Percentiles rank a stretch among this genome's conserved stretches.
These are phyloP conservation scores for Lochmaea crataegi DNA, from an alignment of 2,888 invertebrate genomes.

Conservation along the genomic window DNA sequence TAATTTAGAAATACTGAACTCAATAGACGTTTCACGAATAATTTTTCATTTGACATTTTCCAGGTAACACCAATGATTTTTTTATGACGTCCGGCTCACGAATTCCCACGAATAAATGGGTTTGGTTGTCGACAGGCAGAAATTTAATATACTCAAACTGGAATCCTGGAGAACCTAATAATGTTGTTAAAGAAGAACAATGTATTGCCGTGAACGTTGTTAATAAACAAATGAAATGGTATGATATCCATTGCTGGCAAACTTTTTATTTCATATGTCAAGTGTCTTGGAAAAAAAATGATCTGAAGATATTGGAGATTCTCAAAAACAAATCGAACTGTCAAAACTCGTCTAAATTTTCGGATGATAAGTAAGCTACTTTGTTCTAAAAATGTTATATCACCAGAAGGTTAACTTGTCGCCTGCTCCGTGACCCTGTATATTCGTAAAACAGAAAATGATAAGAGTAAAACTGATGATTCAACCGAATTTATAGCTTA, in stretches of 20 bases:
- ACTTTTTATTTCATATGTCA: background rate
- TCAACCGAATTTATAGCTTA: too few relatives aligned
- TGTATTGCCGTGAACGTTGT: background rate
- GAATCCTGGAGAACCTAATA: constrained; percentile 8
- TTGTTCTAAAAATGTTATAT: too few relatives aligned
- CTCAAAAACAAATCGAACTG: background rate
- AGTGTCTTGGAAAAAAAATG: background rate
- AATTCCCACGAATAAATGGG: background rate
- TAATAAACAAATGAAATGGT: constrained; percentile 13
- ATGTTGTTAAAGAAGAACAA: background rate
- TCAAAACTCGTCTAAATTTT: background rate
- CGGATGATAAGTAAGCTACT: too few relatives aligned
- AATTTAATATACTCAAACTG: constrained; percentile 3
- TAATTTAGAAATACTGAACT: background rate
- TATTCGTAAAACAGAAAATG: too few relatives aligned
- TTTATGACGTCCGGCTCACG: constrained; percentile 2
- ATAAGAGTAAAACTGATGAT: too few relatives aligned
- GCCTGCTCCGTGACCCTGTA: too few relatives aligned
- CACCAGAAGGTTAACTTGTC: too few relatives aligned
- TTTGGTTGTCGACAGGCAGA: constrained; percentile 7
- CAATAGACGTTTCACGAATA: background rate
- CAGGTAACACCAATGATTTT: background rate
- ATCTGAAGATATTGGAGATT: background rate
- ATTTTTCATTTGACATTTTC: background rate
- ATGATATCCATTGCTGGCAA: background rate